Conservation (phyloP, 2,113 vertebrate species). For the Salvelinus namaycush region DNA sequence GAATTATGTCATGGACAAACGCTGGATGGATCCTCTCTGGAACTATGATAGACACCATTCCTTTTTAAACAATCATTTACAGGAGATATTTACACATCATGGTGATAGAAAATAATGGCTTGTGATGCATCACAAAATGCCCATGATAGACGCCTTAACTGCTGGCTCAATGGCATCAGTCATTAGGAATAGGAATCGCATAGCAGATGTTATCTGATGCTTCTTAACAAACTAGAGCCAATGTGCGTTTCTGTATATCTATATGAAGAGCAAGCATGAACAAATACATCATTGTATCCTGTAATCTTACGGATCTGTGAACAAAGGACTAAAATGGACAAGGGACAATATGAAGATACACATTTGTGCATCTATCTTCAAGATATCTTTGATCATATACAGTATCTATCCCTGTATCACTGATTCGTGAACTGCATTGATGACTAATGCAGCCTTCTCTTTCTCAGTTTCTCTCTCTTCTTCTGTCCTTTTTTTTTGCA, state of each 20-base stretch:
- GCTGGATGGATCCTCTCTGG: neutral
- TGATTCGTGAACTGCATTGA: neutral
- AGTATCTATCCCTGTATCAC: neutral
- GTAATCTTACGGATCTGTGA: too few relatives aligned
- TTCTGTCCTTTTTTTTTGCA: neutral
- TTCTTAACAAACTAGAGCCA: neutral
- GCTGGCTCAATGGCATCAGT: constrained; percentile 69
- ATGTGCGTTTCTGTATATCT: neutral
- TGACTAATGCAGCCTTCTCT: neutral
- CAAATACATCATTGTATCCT: neutral
- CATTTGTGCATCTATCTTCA: neutral
- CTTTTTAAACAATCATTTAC: constrained; percentile 84
- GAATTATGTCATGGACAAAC: neutral
- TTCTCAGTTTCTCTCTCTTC: neutral
- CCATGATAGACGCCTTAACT: constrained; percentile 83
- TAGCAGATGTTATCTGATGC: neutral
- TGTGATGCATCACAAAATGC: constrained; percentile 68
- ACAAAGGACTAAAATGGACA: neutral
- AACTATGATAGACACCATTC: constrained; percentile 8
- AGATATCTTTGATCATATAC: too few relatives aligned
- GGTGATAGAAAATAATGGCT: constrained; percentile 74
- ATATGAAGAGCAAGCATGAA: neutral
- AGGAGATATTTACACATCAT: constrained; percentile 83
- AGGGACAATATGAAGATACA: neutral
- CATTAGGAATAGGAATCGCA: neutral